phyloP scores from a whole-genome alignment of 1,140 invertebrate genomes.

The Harpegnathos saltator region DNA sequence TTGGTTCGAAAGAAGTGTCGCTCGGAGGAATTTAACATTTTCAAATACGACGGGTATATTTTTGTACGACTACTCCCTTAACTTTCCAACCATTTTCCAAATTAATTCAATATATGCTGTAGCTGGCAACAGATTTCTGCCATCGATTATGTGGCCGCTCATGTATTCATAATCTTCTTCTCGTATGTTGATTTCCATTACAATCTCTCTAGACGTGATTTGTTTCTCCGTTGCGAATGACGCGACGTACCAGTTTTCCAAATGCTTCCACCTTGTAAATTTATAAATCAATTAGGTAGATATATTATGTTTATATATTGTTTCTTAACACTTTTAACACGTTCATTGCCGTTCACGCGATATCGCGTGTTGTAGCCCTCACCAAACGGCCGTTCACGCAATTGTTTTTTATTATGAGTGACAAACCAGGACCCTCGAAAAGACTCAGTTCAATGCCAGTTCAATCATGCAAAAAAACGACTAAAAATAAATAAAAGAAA shows the following conservation, averaged over 20 bases:
- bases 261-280: conserved; percentile 94
- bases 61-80: conserved; percentile 90
- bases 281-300: too few relatives aligned
- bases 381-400: too few relatives aligned
- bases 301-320: too few relatives aligned
- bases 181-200: conserved; percentile 84
- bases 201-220: conserved; percentile 88
- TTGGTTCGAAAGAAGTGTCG: conserved; percentile 92
- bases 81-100: conserved; percentile 95
- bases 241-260: conserved; percentile 90
- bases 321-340: too few relatives aligned
- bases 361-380: too few relatives aligned
- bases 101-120: conserved; percentile 94
- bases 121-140: conserved; percentile 95
- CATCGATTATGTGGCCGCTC: conserved; percentile 67
- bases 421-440: too few relatives aligned
- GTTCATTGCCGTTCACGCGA: too few relatives aligned
- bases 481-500: too few relatives aligned
- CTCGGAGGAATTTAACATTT: conserved; percentile 93
- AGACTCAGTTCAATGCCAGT: too few relatives aligned
- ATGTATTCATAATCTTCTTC: conserved; percentile 92
- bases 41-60: conserved; percentile 94
- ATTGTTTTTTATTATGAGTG: too few relatives aligned
- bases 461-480: too few relatives aligned
- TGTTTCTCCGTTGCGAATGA: conserved; percentile 88